Conservation (phyloP, 2,888 invertebrate genomes). For the Eupithecia dodoneata region DNA sequence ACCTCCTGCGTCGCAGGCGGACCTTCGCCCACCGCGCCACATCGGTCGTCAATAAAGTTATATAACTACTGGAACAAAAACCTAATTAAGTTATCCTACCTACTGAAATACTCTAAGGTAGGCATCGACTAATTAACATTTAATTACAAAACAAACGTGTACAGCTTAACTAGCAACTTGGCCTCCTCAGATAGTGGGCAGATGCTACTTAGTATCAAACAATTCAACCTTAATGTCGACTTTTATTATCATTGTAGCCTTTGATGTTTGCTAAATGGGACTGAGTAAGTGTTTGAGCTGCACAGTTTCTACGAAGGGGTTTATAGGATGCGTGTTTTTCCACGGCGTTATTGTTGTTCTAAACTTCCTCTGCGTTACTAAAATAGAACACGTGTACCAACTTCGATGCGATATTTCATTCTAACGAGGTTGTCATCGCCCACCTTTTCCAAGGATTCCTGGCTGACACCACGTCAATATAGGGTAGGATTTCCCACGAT, state of each 20-base stretch:
- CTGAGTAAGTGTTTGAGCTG: neutral
- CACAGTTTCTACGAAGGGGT: neutral
- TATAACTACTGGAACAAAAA: no score
- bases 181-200: no score
- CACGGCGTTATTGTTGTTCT: neutral
- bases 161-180: no score
- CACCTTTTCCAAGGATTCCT: slow-evolving; percentile 3
- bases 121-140: no score
- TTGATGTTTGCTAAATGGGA: neutral
- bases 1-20: no score
- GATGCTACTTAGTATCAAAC: neutral
- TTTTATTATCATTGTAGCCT: neutral
- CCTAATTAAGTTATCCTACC: no score
- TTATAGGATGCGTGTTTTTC: slow-evolving; percentile 6
- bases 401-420: slow-evolving; percentile 25
- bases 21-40: no score
- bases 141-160: no score
- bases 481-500: neutral
- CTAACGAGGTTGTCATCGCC: slow-evolving; percentile 24
- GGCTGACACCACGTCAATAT: slow-evolving; percentile 6
- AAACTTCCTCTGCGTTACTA: neutral
- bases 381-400: slow-evolving; percentile 14
- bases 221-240: neutral
- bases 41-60: no score
- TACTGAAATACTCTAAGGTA: no score